phyloP scores from a whole-genome alignment of 2,797 vertebrate species.

The Eleutherodactylus coqui region DNA sequence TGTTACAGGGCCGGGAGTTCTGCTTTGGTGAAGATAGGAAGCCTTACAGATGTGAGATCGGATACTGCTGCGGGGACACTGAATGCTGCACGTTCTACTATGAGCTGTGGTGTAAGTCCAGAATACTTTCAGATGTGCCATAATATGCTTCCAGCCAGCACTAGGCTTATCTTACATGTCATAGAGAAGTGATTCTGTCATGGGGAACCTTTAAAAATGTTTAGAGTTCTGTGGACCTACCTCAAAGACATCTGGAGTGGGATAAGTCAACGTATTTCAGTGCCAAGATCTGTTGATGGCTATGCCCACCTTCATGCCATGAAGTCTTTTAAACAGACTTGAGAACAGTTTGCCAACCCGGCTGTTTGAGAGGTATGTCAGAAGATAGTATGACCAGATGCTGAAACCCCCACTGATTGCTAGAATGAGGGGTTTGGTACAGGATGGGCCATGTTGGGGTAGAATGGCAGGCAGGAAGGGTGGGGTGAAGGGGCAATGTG shows the following conservation, averaged over 20 bases:
- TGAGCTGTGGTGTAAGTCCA: conserved; percentile 88
- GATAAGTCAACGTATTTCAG: background rate
- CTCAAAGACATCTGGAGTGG: background rate
- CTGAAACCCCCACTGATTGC: no score
- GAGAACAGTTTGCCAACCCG: no score
- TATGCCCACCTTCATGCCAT: no score
- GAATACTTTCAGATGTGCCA: background rate
- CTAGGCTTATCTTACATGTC: no score
- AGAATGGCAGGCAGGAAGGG: no score
- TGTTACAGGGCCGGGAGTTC: conserved; percentile 77
- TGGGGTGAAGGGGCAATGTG: background rate
- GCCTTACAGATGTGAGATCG: conserved; percentile 91
- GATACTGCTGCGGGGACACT: conserved; percentile 92
- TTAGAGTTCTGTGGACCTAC: background rate
- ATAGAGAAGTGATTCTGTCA: background rate
- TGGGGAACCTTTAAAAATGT: background rate
- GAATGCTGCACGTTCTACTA: conserved; percentile 96
- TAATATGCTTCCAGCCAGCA: background rate
- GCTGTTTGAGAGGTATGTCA: no score
- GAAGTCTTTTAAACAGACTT: no score
- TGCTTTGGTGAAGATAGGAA: conserved; percentile 87
- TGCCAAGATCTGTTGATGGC: background rate
- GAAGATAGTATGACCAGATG: no score
- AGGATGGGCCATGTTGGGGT: no score
- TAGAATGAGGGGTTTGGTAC: no score